These are phyloP conservation scores for Cryptotermes secundus DNA, from an alignment of 1,140 invertebrate genomes.

Conservation along the genomic window DNA sequence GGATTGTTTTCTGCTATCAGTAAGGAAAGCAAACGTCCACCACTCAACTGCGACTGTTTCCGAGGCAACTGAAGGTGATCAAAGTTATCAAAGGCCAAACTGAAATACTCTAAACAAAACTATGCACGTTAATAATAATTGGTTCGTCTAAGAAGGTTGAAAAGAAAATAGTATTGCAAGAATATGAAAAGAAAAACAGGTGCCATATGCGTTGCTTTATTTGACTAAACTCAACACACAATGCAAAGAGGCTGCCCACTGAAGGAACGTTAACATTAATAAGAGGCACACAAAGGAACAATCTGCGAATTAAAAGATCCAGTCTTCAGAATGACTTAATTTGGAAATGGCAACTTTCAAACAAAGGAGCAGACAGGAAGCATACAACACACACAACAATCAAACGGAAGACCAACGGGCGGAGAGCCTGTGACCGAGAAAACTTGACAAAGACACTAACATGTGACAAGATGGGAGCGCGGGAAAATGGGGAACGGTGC, in stretches of 20 bases:
- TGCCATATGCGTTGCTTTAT: background rate
- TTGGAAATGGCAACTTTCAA: too few species aligned
- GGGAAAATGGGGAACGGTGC: conserved; percentile 26
- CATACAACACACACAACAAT: background rate
- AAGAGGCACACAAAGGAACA: too few species aligned
- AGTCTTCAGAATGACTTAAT: too few species aligned
- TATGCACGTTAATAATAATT: too few species aligned
- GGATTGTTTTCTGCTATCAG: too few species aligned
- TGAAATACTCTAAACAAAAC: too few species aligned
- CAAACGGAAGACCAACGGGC: background rate
- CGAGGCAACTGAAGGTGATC: too few species aligned
- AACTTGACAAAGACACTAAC: conserved; percentile 19
- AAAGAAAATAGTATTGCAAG: background rate
- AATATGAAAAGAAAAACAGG: background rate
- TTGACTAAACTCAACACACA: background rate
- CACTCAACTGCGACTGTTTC: too few species aligned
- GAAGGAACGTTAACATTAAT: background rate
- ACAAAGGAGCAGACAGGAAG: background rate
- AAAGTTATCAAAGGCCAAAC: too few species aligned
- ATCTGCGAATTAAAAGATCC: too few species aligned
- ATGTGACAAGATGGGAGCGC: conserved; percentile 26
- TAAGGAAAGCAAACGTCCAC: too few species aligned
- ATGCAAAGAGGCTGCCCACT: background rate
- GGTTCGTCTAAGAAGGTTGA: background rate
- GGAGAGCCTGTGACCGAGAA: background rate